Percentiles rank a stretch among this genome's conserved stretches.
phyloP scores from a whole-genome alignment of 2,797 vertebrate species.

The Linurgus olivaceus region DNA sequence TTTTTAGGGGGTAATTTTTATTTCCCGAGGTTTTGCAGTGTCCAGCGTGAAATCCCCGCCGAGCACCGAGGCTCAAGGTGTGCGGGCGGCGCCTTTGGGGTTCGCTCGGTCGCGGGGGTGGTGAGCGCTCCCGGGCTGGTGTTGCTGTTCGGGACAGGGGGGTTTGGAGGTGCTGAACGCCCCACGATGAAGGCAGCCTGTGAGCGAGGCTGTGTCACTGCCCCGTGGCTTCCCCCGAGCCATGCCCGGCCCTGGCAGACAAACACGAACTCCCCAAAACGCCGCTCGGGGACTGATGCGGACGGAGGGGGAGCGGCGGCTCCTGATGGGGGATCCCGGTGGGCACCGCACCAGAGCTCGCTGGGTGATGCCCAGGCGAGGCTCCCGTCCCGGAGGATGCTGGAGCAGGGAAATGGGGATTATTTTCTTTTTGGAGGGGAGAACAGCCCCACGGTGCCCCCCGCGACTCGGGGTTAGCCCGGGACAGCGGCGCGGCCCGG shows the following conservation, averaged over 20 bases:
- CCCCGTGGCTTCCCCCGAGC: not conserved
- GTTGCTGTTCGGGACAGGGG: fast-evolving
- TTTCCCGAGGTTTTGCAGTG: not conserved
- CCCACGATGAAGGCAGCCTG: not conserved
- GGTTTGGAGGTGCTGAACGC: not conserved
- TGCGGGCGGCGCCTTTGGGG: not conserved
- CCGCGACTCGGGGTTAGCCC: not conserved
- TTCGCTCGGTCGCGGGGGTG: fast-evolving
- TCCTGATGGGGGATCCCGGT: fast-evolving
- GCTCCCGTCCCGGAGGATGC: not conserved
- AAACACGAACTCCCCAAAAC: fast-evolving
- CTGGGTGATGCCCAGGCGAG: fast-evolving
- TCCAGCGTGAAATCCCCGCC: not conserved
- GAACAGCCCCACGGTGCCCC: fast-evolving
- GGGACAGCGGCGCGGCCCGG: not conserved
- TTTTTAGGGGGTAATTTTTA: not conserved
- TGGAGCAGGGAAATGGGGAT: not conserved
- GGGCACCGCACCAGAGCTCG: not conserved
- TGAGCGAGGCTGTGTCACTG: not conserved
- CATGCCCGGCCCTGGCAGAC: not conserved
- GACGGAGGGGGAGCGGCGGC: fast-evolving
- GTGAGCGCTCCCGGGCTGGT: not conserved
- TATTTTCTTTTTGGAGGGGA: no score
- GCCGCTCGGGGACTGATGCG: fast-evolving
- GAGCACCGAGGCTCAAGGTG: fast-evolving